phyloP scores from a whole-genome alignment of 2,113 vertebrate genomes.

The Ophthalmotilapia sp. region DNA sequence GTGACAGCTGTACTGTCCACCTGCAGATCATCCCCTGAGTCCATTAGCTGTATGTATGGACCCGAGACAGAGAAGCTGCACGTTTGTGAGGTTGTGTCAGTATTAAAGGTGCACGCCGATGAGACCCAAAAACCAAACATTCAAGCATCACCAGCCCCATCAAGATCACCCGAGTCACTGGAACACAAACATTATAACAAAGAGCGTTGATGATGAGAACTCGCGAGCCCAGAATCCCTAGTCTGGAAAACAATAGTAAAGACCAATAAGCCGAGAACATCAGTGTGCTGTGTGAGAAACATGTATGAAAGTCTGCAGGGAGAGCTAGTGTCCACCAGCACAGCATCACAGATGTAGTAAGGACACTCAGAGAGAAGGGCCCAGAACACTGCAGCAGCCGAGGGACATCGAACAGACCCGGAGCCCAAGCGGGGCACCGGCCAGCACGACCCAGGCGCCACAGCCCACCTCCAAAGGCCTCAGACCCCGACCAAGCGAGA shows the following conservation, averaged over 20 bases:
- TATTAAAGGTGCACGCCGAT: not conserved
- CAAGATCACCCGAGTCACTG: not conserved
- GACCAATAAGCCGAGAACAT: not conserved
- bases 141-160: not conserved
- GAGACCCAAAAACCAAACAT: not conserved
- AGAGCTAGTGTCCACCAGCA: not conserved
- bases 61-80: not conserved
- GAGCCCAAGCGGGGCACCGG: rapidly evolving
- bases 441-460: not conserved
- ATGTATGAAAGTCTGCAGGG: not conserved
- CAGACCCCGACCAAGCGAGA: not conserved
- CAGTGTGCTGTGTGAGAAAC: not conserved
- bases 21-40: not conserved
- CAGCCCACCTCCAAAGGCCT: not conserved
- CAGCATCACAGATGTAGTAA: not conserved
- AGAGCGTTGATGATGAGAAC: not conserved
- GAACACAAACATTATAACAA: not conserved
- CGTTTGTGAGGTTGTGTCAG: not conserved
- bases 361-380: not conserved
- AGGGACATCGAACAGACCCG: not conserved
- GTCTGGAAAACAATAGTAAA: not conserved
- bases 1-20: not conserved
- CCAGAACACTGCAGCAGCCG: not conserved
- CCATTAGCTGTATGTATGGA: not conserved
- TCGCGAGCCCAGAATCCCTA: not conserved